Conservation (phyloP, 2,888 invertebrate genomes). For the Serripes groenlandicus region DNA sequence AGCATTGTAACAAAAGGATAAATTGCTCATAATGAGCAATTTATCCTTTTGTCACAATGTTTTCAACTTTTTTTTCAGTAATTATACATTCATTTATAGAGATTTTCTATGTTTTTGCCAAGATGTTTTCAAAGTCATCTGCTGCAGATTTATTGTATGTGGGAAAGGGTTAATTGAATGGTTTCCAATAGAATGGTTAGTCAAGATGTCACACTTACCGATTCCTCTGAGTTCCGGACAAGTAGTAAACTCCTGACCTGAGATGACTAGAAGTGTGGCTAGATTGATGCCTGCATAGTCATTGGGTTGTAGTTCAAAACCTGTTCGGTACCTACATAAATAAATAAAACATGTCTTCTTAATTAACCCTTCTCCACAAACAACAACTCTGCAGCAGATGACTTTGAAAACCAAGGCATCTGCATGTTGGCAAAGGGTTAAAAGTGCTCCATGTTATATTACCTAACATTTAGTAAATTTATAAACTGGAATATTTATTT, state of each 20-base stretch:
- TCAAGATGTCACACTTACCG: slow-evolving; percentile 89
- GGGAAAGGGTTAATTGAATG: too few species aligned
- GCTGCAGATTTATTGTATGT: neutral
- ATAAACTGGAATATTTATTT: too few species aligned
- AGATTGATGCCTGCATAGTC: slow-evolving; percentile 99
- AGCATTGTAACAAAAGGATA: neutral
- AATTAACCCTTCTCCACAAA: too few species aligned
- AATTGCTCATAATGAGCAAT: neutral
- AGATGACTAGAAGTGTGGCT: slow-evolving; percentile 98
- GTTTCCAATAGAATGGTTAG: too few species aligned
- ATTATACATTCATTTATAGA: too few species aligned
- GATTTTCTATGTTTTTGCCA: neutral
- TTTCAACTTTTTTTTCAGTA: too few species aligned
- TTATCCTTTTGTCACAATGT: neutral
- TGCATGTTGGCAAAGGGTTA: too few species aligned
- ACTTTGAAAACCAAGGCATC: too few species aligned
- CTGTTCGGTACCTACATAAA: slow-evolving; percentile 92
- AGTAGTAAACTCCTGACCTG: slow-evolving; percentile 95
- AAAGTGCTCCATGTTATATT: too few species aligned
- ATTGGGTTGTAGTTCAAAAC: slow-evolving; percentile 98
- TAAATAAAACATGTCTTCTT: too few species aligned
- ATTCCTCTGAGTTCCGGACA: slow-evolving; percentile 87
- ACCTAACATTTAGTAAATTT: too few species aligned
- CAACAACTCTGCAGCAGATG: too few species aligned
- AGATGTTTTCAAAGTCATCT: neutral